A percentile compares a stretch with the other conserved stretches of the same genome.
Evolutionary conservation across 1,140 invertebrate species (phyloP).

Genomic region (Papilio machaon): DNA sequence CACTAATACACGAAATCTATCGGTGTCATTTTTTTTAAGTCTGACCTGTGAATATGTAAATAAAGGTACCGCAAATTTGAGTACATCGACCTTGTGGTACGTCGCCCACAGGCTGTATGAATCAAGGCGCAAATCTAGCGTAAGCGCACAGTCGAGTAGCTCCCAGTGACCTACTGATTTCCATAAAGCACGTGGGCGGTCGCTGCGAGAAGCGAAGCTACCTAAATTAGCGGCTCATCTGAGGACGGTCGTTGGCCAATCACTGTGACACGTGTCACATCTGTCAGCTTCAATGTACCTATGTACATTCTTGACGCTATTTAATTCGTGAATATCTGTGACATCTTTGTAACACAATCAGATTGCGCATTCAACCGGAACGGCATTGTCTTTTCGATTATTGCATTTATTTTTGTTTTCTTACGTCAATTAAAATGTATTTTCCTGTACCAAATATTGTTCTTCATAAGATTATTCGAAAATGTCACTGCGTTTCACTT

Average conservation of each 20-base stretch:
- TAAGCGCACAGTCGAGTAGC: conserved; percentile 59
- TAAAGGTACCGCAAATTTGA: conserved; percentile 78
- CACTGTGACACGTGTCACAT: conserved; percentile 8
- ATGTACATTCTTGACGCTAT: conserved; percentile 1
- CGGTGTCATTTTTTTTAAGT: conserved; percentile 75
- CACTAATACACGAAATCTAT: conserved; percentile 63
- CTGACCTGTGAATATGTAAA: conserved; percentile 73
- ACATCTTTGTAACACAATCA: conserved; percentile 15
- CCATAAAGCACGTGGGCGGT: conserved; percentile 70
- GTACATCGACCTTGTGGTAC: conserved; percentile 74
- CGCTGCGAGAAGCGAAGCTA: conserved; percentile 30
- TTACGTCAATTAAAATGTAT: neutral
- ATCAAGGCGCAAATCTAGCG: conserved; percentile 70
- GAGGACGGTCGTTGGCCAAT: conserved; percentile 19
- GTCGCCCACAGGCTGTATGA: conserved; percentile 71
- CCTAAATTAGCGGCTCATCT: conserved; percentile 17
- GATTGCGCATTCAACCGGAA: conserved; percentile 16
- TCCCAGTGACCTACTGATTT: conserved; percentile 79
- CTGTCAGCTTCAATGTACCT: neutral
- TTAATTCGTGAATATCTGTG: conserved; percentile 1
- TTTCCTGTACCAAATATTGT: neutral
- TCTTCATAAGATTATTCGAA: neutral
- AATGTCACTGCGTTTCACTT: too few species aligned
- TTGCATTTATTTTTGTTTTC: neutral
- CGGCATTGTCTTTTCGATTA: neutral